Percentiles rank a stretch among this genome's conserved stretches.
Conservation (phyloP, 2,888 invertebrate genomes). For the Pammene aurita region DNA sequence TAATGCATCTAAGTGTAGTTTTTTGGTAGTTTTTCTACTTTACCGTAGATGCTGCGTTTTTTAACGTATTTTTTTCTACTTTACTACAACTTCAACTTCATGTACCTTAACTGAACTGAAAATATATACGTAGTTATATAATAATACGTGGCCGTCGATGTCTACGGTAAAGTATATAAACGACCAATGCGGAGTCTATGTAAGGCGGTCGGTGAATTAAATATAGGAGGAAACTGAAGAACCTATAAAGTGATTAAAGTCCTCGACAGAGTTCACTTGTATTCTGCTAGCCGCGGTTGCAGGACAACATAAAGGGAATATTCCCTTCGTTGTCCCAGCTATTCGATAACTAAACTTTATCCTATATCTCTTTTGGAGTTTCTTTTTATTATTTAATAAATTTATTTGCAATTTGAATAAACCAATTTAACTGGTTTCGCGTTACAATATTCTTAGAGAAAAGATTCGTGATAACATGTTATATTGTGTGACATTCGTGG, state of each 20-base stretch:
- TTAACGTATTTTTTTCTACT: too few relatives aligned
- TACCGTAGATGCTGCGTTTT: too few relatives aligned
- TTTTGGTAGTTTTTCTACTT: too few relatives aligned
- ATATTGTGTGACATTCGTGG: slow-evolving; percentile 6
- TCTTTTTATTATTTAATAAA: background rate
- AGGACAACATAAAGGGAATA: slow-evolving; percentile 34
- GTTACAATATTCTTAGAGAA: slow-evolving; percentile 10
- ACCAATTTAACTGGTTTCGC: background rate
- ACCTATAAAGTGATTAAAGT: background rate
- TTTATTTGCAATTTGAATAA: background rate
- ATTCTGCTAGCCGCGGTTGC: background rate
- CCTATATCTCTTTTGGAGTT: slow-evolving; percentile 29
- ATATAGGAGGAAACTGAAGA: slow-evolving; percentile 1
- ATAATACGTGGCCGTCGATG: too few relatives aligned
- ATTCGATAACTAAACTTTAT: slow-evolving; percentile 33
- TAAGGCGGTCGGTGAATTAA: background rate
- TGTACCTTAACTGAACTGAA: too few relatives aligned
- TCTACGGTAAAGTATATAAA: too few relatives aligned
- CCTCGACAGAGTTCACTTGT: background rate
- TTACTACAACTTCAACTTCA: too few relatives aligned
- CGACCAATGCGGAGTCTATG: background rate
- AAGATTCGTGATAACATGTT: slow-evolving; percentile 30
- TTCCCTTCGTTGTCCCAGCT: slow-evolving; percentile 23
- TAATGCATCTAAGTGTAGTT: too few relatives aligned
- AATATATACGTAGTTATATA: too few relatives aligned